Base-by-base conservation (phyloP, 1,140 invertebrate species). In the Coelopa frigida region DNA sequence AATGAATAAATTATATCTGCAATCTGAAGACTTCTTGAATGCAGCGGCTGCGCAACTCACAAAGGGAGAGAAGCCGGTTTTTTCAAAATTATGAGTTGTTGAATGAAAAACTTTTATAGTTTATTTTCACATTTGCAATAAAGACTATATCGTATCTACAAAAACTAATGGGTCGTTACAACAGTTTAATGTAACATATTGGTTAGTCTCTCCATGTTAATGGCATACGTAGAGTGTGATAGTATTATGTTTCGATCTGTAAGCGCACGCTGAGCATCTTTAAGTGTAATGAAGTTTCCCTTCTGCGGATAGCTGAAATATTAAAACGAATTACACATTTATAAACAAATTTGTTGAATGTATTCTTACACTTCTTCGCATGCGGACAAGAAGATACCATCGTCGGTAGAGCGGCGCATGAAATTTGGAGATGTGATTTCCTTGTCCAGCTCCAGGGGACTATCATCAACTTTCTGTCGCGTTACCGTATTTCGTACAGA, bases 21-120 rank as follows among this genome's bases (percentile, higher is more conserved):
- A 94, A 71, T 93, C 88, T 64, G 89, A 96, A 73, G 94, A 98
- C 72, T 78, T 96, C 47, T 69, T 82, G 32, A 90, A 86, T 62
- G 81, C 90, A 20, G 79, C 81, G 3, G 80, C 84, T 55, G 84
- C 87, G 18, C 72, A 76, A 40, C 79, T 84, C 22, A 80, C 81
- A 3, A 94, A 91, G 71, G 73, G 75, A 37, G 75, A 79, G 37
- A 68, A 75, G 56, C 76, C 83, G 14, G 67, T 75, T 18, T 87
- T 82, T 69, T 78, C 84, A 23, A 85, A 87, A 68, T 72, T 87
- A 14, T 87, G 78, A 80, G 35, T 11, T 22, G 12, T 18, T 31
- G 11, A 22, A 5, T 33, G 26, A 18, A 4, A 43, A n/a, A 2
- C 1, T 23, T 8, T 43, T 18, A 43, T 29, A 4, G 14, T 4